A percentile compares a stretch with the other conserved stretches of the same genome.
Conservation (phyloP, 2,797 vertebrate genomes). For the Argentina silus region DNA sequence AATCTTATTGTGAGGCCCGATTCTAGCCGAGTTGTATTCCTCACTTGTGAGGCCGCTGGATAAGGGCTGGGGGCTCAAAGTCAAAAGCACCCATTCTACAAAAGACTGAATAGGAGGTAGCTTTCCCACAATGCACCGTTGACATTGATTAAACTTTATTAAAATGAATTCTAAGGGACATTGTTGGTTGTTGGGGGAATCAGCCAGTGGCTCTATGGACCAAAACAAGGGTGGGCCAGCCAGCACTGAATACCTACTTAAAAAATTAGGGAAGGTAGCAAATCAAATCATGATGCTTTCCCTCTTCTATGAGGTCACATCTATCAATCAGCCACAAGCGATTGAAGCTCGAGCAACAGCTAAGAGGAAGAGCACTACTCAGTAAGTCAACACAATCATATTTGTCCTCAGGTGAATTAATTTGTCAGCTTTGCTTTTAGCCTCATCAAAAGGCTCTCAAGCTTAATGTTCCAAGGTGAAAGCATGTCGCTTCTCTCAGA, state of each 20-base stretch:
- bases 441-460: slow-evolving; percentile 46
- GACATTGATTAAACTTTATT: slow-evolving; percentile 68
- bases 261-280: slow-evolving; percentile 49
- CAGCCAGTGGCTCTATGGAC: slow-evolving; percentile 22
- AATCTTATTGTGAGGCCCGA: slow-evolving; percentile 41
- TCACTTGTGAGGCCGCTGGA: slow-evolving; percentile 48
- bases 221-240: slow-evolving; percentile 41
- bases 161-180: slow-evolving; percentile 53
- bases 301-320: slow-evolving; percentile 46
- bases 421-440: slow-evolving; percentile 52
- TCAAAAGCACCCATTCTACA: slow-evolving; percentile 20
- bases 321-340: too few relatives aligned
- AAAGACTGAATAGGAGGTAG: slow-evolving; percentile 15
- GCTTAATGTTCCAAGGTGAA: slow-evolving; percentile 17
- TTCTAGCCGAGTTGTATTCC: slow-evolving; percentile 40
- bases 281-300: slow-evolving; percentile 63
- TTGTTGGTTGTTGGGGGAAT: slow-evolving; percentile 37
- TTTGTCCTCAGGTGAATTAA: slow-evolving; percentile 44
- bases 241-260: slow-evolving; percentile 54
- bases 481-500: not conserved
- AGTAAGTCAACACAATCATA: slow-evolving; percentile 26
- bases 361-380: slow-evolving; percentile 34
- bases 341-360: too few relatives aligned
- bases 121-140: slow-evolving; percentile 42
- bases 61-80: slow-evolving; percentile 34